Evolutionary conservation across 1,140 invertebrate genomes (phyloP).

Genomic region (Dreissena rostriformis): DNA sequence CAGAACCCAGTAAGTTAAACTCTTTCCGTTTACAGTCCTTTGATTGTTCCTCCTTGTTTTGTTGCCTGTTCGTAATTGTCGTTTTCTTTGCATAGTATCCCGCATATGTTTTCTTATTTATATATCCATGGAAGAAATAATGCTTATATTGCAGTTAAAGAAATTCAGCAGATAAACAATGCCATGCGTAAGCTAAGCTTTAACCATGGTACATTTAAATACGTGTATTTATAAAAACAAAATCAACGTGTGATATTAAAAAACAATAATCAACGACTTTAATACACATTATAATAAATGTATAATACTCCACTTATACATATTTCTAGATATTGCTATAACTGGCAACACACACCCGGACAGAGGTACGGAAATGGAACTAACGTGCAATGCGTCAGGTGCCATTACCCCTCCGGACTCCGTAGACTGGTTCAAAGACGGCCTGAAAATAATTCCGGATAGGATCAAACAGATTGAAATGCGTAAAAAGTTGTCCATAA

Average conservation of each 20-base stretch:
- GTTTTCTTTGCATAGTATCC: neutral
- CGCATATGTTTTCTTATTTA: neutral
- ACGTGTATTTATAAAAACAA: neutral
- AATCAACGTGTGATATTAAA: neutral
- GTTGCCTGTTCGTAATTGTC: neutral
- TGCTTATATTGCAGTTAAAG: neutral
- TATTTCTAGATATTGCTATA: slow-evolving; percentile 70
- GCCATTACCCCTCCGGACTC: slow-evolving; percentile 70
- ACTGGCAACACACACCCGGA: slow-evolving; percentile 70
- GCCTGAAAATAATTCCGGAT: slow-evolving; percentile 67
- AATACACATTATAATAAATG: neutral
- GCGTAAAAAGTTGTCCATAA: slow-evolving; percentile 27
- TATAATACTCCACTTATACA: neutral
- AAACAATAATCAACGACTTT: neutral
- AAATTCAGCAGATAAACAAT: neutral
- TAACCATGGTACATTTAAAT: neutral
- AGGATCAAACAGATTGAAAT: slow-evolving; percentile 25
- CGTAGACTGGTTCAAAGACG: slow-evolving; percentile 77
- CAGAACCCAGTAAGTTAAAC: slow-evolving; percentile 25
- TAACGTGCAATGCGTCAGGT: slow-evolving; percentile 76
- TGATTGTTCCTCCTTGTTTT: neutral
- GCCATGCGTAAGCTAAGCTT: neutral
- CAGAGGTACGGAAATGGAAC: slow-evolving; percentile 62
- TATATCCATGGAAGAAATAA: neutral
- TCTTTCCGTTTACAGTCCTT: neutral